These are phyloP conservation scores for Eulemur mongoz DNA, from an alignment of 2,797 vertebrate genomes.

Conservation along the genomic window DNA sequence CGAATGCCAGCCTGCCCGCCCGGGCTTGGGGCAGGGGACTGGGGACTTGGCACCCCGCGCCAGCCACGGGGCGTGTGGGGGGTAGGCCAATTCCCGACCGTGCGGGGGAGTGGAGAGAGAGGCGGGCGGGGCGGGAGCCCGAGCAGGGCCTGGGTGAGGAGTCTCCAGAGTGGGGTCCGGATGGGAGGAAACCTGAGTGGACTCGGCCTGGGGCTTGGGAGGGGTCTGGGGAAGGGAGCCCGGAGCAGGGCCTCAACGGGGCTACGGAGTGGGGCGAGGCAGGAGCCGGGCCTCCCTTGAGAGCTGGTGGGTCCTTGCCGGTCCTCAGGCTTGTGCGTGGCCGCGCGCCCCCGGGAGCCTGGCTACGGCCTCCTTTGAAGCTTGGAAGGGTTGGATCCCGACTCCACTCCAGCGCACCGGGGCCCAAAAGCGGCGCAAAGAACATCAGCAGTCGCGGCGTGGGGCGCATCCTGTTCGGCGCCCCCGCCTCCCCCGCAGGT, in stretches of 20 bases:
- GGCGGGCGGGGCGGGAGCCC: background rate
- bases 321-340: too few species aligned
- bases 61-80: too few species aligned
- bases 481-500: background rate
- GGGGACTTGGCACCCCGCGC: too few species aligned
- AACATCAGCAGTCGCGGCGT: background rate
- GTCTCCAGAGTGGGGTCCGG: background rate
- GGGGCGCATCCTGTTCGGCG: background rate
- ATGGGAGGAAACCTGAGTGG: background rate
- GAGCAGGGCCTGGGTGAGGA: background rate
- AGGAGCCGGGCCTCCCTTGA: background rate
- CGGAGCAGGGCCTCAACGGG: too few species aligned
- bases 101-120: background rate
- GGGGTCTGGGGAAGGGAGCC: too few species aligned
- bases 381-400: background rate
- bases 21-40: background rate
- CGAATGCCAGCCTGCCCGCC: background rate
- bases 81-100: background rate
- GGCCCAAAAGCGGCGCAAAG: background rate
- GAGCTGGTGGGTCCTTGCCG: accelerated
- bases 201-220: too few species aligned
- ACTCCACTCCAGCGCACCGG: too few species aligned
- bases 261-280: background rate
- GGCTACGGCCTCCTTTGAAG: too few species aligned
- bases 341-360: too few species aligned